These are phyloP conservation scores for Zonitis immaculata DNA, from an alignment of 2,888 invertebrate genomes.

Conservation along the genomic window DNA sequence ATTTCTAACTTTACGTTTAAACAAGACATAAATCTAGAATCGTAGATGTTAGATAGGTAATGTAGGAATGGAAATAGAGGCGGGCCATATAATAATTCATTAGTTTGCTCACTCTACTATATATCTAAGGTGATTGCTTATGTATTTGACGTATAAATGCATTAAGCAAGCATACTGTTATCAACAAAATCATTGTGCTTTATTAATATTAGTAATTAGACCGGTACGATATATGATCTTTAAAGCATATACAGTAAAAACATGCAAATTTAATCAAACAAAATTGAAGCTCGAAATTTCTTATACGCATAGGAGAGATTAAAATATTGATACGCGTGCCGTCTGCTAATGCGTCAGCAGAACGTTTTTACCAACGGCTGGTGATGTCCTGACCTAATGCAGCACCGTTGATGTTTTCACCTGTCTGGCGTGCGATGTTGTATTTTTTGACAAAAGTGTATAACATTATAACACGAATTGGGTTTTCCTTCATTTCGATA, in stretches of 20 bases:
- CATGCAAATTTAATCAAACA: constrained; percentile 17
- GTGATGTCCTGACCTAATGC: no score
- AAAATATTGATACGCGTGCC: no score
- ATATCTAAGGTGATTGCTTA: constrained; percentile 35
- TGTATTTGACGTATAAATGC: constrained; percentile 33
- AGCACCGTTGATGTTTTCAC: no score
- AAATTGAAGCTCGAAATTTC: neutral
- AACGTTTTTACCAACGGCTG: no score
- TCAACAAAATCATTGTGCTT: constrained; percentile 31
- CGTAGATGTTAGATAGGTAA: constrained; percentile 30
- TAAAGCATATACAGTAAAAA: constrained; percentile 20
- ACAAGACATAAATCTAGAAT: constrained; percentile 34
- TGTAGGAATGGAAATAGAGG: constrained; percentile 34
- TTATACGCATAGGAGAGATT: no score
- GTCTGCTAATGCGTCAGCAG: no score
- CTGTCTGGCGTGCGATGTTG: no score
- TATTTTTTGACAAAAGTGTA: no score
- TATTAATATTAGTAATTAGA: constrained; percentile 32
- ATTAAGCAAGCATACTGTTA: constrained; percentile 31
- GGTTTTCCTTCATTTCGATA: no score
- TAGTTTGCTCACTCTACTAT: constrained; percentile 32
- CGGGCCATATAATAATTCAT: constrained; percentile 34
- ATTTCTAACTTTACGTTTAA: constrained; percentile 32
- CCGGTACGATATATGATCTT: constrained; percentile 24
- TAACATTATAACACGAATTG: no score